These are phyloP conservation scores for Epizoanthus scotinus DNA, from an alignment of 92 coral and sea anemone species.

Conservation along the genomic window DNA sequence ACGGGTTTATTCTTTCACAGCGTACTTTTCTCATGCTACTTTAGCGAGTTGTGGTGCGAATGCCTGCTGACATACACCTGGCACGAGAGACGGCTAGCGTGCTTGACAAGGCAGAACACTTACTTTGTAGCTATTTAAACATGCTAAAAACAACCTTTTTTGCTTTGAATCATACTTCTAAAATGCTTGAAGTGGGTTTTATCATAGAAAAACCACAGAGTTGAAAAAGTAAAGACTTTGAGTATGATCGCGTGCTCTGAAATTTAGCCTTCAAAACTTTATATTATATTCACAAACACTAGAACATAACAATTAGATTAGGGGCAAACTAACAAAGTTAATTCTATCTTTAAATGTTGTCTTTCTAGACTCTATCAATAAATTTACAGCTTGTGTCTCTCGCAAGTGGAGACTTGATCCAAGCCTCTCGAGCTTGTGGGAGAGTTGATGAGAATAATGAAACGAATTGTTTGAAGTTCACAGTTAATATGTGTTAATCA, in stretches of 20 bases:
- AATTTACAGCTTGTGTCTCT: conserved; percentile 44
- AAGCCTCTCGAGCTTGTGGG: neutral
- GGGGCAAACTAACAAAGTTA: neutral
- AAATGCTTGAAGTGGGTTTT: conserved; percentile 36
- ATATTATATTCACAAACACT: neutral
- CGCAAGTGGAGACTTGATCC: conserved; percentile 1
- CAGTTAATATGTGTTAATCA: conserved; percentile 36
- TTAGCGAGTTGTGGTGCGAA: neutral
- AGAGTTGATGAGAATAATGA: neutral
- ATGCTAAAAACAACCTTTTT: conserved; percentile 13
- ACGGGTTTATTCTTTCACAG: neutral
- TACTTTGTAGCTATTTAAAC: conserved; percentile 34
- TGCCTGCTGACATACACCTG: conserved; percentile 12
- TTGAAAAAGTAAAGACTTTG: conserved; percentile 20
- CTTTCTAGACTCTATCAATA: conserved; percentile 1
- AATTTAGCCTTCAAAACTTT: neutral
- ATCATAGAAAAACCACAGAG: conserved; percentile 28
- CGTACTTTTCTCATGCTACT: neutral
- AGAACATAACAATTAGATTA: neutral
- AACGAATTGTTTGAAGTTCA: conserved; percentile 28
- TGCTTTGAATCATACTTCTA: conserved; percentile 31
- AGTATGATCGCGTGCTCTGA: conserved; percentile 10
- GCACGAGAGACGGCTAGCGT: neutral
- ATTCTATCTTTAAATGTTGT: conserved; percentile 1
- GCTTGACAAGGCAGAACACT: conserved; percentile 1